Conservation (phyloP, 2,113 vertebrate genomes). For the Spea multiplicata region DNA sequence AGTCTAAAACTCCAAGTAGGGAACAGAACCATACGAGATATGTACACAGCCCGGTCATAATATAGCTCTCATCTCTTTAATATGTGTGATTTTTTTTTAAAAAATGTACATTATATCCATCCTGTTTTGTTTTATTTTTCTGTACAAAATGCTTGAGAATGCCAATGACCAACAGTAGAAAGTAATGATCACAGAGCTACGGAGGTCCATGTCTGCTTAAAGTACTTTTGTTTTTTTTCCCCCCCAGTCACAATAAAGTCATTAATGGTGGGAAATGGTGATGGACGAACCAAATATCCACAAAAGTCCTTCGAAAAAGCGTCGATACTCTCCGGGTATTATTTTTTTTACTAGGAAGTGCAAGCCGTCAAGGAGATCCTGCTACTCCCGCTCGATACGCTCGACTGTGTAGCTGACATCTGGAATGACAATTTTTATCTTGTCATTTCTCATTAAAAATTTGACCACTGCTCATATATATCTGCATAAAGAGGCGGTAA, state of each 20-base stretch:
- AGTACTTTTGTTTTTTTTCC: constrained; percentile 27
- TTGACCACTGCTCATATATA: constrained; percentile 33
- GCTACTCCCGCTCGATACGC: constrained; percentile 46
- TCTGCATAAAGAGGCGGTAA: constrained; percentile 7
- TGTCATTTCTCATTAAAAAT: constrained; percentile 45
- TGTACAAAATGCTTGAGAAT: constrained; percentile 44
- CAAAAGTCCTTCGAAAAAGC: constrained; percentile 42
- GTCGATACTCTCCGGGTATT: constrained; percentile 9
- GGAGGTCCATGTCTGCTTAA: constrained; percentile 27
- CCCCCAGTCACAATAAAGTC: constrained; percentile 39
- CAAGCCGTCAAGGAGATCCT: constrained; percentile 48
- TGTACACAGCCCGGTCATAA: constrained; percentile 60
- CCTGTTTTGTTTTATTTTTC: constrained; percentile 35
- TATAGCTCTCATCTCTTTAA: constrained; percentile 54
- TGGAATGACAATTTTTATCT: constrained; percentile 50
- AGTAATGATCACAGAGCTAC: constrained; percentile 33
- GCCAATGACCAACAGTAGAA: constrained; percentile 33
- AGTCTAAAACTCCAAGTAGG: constrained; percentile 64
- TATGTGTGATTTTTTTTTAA: constrained; percentile 48
- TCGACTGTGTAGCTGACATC: constrained; percentile 46
- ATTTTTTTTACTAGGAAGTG: constrained; percentile 42
- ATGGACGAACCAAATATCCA: constrained; percentile 37
- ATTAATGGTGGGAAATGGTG: constrained; percentile 37
- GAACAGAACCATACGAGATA: constrained; percentile 63
- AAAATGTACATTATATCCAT: constrained; percentile 40